Base-by-base conservation (phyloP, 2,113 vertebrate species). In the Thryonomys swinderianus region DNA sequence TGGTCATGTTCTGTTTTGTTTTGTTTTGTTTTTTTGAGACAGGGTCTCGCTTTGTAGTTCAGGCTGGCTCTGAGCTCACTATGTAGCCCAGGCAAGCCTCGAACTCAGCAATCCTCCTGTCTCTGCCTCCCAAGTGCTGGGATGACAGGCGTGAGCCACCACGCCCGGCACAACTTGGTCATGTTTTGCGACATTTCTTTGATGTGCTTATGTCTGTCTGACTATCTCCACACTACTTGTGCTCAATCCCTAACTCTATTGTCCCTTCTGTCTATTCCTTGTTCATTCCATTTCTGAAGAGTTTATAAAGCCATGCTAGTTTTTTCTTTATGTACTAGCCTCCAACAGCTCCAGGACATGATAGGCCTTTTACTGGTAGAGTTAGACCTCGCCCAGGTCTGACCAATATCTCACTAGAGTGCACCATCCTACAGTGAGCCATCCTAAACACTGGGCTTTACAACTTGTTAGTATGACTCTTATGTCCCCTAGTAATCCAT, bases 151-250 rank as follows among this genome's bases (percentile, higher is more conserved):
- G n/a, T n/a, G n/a, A n/a, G n/a, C n/a, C n/a, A n/a, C n/a, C n/a
- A n/a, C n/a, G n/a, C n/a, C n/a, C n/a, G n/a, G n/a, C n/a, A n/a
- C n/a, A n/a, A n/a, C n/a, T n/a, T n/a, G n/a, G n/a, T n/a, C n/a
- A n/a, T n/a, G n/a, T n/a, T n/a, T 21, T 37, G 42, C 53, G 5
- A 0, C 11, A 20, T 0, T 20, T 57, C 45, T 93, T 51, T 14
- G 42, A 7, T 48, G 8, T 14, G 21, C 14, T 42, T 48, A 16
- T 1, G 0, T 4, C 23, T 21, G 25, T 12, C 51, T 37, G 11
- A 55, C 25, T 7, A 51, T 20, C 23, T 32, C 3, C 10, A 3
- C 2, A 8, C 20, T 30, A 21, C 4, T 25, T 20, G 0, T 21
- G 30, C 34, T 59, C 53, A 18, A 48, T 27, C n/a, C 30, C 27